Percentiles rank a stretch among this genome's conserved stretches.
Conservation (phyloP, 1,140 invertebrate species). For the Monochamus saltuarius region DNA sequence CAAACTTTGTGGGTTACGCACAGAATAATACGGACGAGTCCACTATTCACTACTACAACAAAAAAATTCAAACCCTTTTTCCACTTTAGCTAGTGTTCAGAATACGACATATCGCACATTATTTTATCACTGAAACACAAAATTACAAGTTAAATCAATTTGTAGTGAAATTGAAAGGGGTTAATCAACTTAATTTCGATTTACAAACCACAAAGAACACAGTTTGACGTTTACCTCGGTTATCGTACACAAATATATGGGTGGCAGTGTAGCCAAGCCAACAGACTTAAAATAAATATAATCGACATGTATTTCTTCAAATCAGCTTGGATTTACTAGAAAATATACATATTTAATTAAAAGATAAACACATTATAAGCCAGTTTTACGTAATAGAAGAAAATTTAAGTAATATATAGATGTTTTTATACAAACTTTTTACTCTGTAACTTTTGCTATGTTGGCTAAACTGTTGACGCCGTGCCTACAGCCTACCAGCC, state of each 20-base stretch:
- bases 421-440: too few species aligned
- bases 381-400: too few species aligned
- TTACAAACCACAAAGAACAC: too few species aligned
- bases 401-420: too few species aligned
- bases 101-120: conserved; percentile 36
- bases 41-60: conserved; percentile 34
- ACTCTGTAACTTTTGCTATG: neutral
- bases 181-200: too few species aligned
- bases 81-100: conserved; percentile 44
- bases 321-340: too few species aligned
- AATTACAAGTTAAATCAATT: too few species aligned
- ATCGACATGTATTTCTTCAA: neutral
- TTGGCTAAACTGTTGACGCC: neutral
- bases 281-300: neutral
- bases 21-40: conserved; percentile 39
- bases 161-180: too few species aligned
- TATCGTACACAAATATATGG: conserved; percentile 15
- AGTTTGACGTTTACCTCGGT: conserved; percentile 10
- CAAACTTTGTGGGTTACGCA: conserved; percentile 14
- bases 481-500: too few species aligned
- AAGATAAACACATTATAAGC: too few species aligned
- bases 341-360: too few species aligned
- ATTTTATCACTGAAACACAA: conserved; percentile 31
- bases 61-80: conserved; percentile 21
- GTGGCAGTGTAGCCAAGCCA: neutral